These are phyloP conservation scores for Luidia sarsii DNA, from an alignment of 53 echinoderm and acorn worm genomes.

Conservation along the genomic window DNA sequence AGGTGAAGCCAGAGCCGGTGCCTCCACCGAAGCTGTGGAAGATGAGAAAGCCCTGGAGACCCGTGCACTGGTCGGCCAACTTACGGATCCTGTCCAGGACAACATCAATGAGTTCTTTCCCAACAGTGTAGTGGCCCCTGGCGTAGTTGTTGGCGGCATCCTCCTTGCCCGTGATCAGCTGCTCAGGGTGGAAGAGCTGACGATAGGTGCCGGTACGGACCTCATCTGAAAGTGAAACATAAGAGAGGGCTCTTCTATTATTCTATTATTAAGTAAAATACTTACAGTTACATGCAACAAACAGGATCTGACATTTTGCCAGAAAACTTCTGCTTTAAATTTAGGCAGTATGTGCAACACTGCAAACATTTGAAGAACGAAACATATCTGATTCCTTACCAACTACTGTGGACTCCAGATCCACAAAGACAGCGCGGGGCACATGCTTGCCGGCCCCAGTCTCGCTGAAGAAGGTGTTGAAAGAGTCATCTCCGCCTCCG, in stretches of 20 bases:
- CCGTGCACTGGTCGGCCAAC: constrained; percentile 73
- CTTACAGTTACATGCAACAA: too few relatives aligned
- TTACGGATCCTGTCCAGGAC: constrained; percentile 71
- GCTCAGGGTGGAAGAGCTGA: constrained; percentile 71
- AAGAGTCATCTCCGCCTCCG: constrained; percentile 65
- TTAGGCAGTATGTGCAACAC: too few relatives aligned
- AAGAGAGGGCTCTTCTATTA: too few relatives aligned
- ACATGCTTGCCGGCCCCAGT: constrained; percentile 55
- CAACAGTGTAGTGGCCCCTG: constrained; percentile 79
- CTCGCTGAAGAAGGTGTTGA: constrained; percentile 59
- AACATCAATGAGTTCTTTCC: constrained; percentile 67
- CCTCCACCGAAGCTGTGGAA: constrained; percentile 99
- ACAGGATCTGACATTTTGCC: too few relatives aligned
- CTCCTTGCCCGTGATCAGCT: constrained; percentile 69
- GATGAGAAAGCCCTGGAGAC: constrained; percentile 76
- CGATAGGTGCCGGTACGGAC: constrained; percentile 69
- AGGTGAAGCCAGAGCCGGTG: constrained; percentile 80
- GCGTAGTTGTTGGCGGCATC: constrained; percentile 75
- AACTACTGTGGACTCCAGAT: constrained; percentile 4
- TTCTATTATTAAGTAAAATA: too few relatives aligned
- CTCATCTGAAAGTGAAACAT: too few relatives aligned
- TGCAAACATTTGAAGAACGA: too few relatives aligned
- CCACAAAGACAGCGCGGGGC: constrained; percentile 52
- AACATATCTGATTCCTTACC: too few relatives aligned
- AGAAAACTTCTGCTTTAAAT: too few relatives aligned